Conservation (phyloP, 2,888 invertebrate genomes). For the Rhaphigaster nebulosa region DNA sequence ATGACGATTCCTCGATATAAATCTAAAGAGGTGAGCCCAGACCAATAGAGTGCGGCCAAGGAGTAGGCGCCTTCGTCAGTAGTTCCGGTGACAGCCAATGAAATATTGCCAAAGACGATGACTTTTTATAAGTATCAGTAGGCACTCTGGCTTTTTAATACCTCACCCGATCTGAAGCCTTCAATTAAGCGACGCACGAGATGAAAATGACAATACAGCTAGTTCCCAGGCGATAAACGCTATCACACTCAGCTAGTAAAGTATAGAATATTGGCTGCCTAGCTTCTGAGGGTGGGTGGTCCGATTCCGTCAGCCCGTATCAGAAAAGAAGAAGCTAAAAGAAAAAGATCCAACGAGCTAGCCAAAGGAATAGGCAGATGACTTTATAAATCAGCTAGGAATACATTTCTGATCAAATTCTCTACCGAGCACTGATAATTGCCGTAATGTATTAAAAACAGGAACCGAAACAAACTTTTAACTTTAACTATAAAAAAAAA, state of each 20-base stretch:
- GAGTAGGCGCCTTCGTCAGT: conserved; percentile 13
- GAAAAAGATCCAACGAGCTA: not conserved
- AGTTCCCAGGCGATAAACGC: not conserved
- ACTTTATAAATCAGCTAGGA: not conserved
- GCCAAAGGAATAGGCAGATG: not conserved
- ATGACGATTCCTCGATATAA: conserved; percentile 27
- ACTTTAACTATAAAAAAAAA: too few species aligned
- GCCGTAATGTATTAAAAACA: too few species aligned
- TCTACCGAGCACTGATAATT: too few species aligned
- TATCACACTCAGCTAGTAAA: not conserved
- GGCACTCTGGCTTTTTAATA: not conserved
- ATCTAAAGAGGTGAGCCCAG: not conserved
- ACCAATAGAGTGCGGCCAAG: not conserved
- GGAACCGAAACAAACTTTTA: too few species aligned
- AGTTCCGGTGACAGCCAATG: conserved; percentile 5
- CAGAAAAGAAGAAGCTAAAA: not conserved
- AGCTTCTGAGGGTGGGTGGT: conserved; percentile 28
- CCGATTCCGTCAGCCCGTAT: not conserved
- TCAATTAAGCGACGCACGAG: not conserved
- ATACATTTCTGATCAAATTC: too few species aligned
- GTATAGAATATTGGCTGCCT: not conserved
- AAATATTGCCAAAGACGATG: not conserved
- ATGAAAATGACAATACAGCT: not conserved
- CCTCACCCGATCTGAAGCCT: not conserved
- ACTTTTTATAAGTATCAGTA: conserved; percentile 1